A percentile compares a stretch with the other conserved stretches of the same genome.
Conservation (phyloP, 2,113 vertebrate species). For the Ceyx melanurus region DNA sequence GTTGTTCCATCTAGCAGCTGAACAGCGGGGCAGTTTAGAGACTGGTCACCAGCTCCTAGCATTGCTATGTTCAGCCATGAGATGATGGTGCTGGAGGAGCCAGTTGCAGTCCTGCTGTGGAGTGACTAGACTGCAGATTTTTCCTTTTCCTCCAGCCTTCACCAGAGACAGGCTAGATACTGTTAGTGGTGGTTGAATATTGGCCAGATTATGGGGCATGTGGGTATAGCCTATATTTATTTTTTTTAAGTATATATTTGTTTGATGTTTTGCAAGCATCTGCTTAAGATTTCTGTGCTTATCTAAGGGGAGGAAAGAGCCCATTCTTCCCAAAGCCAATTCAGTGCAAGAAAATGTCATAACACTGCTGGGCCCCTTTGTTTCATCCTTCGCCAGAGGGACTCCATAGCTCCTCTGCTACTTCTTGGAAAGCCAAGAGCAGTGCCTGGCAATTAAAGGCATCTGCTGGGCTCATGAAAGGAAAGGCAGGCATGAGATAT, state of each 20-base stretch:
- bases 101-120: neutral
- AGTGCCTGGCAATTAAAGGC: constrained; percentile 70
- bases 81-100: neutral
- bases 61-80: neutral
- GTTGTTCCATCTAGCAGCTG: neutral
- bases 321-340: constrained; percentile 63
- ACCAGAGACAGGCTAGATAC: constrained; percentile 21
- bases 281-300: constrained; percentile 74
- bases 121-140: neutral
- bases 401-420: constrained; percentile 51
- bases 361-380: constrained; percentile 59
- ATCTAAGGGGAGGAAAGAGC: constrained; percentile 59
- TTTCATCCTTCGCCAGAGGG: constrained; percentile 70
- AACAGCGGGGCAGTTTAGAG: accelerated
- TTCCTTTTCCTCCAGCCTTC: neutral
- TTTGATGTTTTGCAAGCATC: constrained; percentile 69
- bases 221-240: constrained; percentile 52
- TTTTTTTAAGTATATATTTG: constrained; percentile 47
- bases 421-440: constrained; percentile 44
- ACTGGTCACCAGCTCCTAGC: neutral
- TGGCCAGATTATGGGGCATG: constrained; percentile 56
- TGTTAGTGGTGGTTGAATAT: constrained; percentile 19
- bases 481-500: constrained; percentile 31
- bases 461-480: constrained; percentile 58
- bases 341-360: constrained; percentile 66